Evolutionary conservation across 2,888 invertebrate species (phyloP).

Genomic region (Baronia brevicornis): DNA sequence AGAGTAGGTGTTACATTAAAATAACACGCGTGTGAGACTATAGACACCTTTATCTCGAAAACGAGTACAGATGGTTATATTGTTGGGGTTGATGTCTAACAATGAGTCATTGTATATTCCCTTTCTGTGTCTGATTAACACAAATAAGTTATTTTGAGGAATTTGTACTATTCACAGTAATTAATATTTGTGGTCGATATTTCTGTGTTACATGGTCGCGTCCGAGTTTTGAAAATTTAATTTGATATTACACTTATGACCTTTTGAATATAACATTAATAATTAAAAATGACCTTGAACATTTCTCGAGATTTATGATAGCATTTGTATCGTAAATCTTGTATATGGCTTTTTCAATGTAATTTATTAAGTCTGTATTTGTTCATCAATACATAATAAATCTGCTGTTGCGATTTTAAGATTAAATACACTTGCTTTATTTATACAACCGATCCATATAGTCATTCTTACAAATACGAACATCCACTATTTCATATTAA

Average conservation of each 20-base stretch:
- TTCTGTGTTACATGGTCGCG: slow-evolving; percentile 11
- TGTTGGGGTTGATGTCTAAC: slow-evolving; percentile 46
- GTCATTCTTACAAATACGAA: too few species aligned
- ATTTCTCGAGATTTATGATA: slow-evolving; percentile 11
- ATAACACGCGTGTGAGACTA: slow-evolving; percentile 39
- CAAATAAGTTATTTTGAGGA: slow-evolving; percentile 31
- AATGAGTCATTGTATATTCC: slow-evolving; percentile 37
- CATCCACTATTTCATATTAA: too few species aligned
- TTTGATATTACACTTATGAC: slow-evolving; percentile 17
- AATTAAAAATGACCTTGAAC: slow-evolving; percentile 17
- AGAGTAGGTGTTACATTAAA: slow-evolving; percentile 28
- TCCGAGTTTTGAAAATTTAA: slow-evolving; percentile 21
- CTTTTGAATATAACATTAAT: slow-evolving; percentile 19
- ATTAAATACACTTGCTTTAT: too few species aligned
- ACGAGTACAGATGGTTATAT: slow-evolving; percentile 50
- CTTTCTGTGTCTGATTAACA: slow-evolving; percentile 46
- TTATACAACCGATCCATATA: too few species aligned
- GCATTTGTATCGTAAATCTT: too few species aligned
- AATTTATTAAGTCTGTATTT: too few species aligned
- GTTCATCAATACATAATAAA: too few species aligned
- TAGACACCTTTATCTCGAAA: slow-evolving; percentile 48
- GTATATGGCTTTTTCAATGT: too few species aligned
- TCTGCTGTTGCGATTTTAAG: too few species aligned
- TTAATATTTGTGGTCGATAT: slow-evolving; percentile 21
- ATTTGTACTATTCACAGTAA: slow-evolving; percentile 24